phyloP scores from a whole-genome alignment of 1,140 invertebrate genomes.

The Eumaeus atala region DNA sequence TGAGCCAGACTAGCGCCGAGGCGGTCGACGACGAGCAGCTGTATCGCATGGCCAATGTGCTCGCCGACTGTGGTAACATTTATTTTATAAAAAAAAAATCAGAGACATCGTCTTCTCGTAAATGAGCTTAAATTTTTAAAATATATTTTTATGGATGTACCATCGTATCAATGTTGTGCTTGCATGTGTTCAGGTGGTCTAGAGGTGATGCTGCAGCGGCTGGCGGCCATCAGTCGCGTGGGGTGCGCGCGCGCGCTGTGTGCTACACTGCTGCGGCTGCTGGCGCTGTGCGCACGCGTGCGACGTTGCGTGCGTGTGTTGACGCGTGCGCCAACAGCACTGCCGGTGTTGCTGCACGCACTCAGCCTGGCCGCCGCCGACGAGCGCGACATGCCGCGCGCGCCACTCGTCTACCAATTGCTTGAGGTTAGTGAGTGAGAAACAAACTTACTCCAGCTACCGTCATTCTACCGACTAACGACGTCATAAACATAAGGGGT shows the following conservation, averaged over 20 bases:
- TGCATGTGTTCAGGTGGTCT: constrained; percentile 81
- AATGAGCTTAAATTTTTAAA: too few relatives aligned
- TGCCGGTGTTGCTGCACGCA: constrained; percentile 68
- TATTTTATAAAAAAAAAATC: too few relatives aligned
- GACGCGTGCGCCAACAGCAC: constrained; percentile 58
- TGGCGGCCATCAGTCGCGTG: constrained; percentile 75
- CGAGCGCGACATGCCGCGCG: constrained; percentile 55
- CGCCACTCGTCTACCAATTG: constrained; percentile 61
- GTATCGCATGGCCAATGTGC: constrained; percentile 81
- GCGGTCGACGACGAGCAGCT: constrained; percentile 96
- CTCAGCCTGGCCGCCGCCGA: constrained; percentile 63
- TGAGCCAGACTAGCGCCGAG: constrained; percentile 90
- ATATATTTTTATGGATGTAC: too few relatives aligned
- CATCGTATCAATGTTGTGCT: neutral
- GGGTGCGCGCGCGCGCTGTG: constrained; percentile 62
- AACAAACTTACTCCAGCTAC: too few relatives aligned
- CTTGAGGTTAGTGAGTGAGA: constrained; percentile 44
- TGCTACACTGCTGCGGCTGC: constrained; percentile 59
- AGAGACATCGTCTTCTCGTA: too few relatives aligned
- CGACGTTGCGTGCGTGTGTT: constrained; percentile 67
- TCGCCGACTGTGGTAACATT: constrained; percentile 64
- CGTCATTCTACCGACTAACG: too few relatives aligned
- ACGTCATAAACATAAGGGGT: too few relatives aligned
- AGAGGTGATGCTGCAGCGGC: constrained; percentile 83
- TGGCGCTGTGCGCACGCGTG: constrained; percentile 65